These are phyloP conservation scores for Ciconia boyciana DNA, from an alignment of 2,113 vertebrate genomes.

Conservation along the genomic window DNA sequence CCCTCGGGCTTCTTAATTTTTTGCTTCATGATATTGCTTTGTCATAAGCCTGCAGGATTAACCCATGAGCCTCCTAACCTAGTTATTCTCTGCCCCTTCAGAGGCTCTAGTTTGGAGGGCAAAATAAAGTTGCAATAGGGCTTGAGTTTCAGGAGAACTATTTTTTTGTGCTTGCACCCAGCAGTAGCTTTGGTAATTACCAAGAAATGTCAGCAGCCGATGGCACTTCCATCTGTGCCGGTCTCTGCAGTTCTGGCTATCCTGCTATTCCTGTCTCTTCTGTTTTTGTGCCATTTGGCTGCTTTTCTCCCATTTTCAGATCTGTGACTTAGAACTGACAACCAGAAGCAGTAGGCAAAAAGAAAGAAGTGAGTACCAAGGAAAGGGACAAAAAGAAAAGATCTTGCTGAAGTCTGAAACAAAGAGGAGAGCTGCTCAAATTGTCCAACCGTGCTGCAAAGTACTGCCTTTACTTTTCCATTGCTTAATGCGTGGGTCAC, in stretches of 20 bases:
- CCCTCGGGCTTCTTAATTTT: constrained; percentile 36
- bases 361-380: not conserved
- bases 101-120: not conserved
- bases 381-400: not conserved
- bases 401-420: not conserved
- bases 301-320: not conserved
- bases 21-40: constrained; percentile 21
- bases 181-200: not conserved
- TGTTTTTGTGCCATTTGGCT: not conserved
- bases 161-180: not conserved
- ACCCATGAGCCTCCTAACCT: constrained; percentile 1
- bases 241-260: not conserved
- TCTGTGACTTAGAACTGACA: not conserved
- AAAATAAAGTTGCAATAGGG: not conserved
- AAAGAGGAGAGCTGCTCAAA: not conserved
- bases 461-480: not conserved
- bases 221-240: not conserved
- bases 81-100: not conserved
- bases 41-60: constrained; percentile 27
- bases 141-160: not conserved
- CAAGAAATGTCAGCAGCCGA: not conserved
- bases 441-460: not conserved
- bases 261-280: not conserved
- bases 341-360: not conserved
- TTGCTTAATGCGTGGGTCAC: not conserved